These are phyloP conservation scores for Axea sp. DNA, from an alignment of 2,888 invertebrate species.

Conservation along the genomic window DNA sequence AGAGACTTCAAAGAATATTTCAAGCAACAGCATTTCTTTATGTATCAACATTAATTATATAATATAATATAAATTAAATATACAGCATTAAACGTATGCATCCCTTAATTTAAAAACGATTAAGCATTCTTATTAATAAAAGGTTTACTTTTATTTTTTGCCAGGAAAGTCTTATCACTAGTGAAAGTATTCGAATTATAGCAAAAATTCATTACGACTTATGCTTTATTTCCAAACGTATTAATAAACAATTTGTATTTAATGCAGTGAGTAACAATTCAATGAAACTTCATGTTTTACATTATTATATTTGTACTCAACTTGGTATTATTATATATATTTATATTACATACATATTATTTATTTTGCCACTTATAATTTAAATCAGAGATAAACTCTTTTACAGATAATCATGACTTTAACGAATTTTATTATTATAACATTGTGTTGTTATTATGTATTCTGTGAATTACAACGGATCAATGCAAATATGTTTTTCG, in stretches of 20 bases:
- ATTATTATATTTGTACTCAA: no score
- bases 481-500: conserved; percentile 12
- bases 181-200: conserved; percentile 28
- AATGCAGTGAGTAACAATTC: conserved; percentile 24
- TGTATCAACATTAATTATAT: no score
- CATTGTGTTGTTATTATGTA: conserved; percentile 42
- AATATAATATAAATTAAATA: no score
- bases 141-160: no score
- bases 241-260: conserved; percentile 32
- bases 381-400: no score
- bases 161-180: conserved; percentile 11
- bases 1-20: no score
- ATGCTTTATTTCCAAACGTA: conserved; percentile 31
- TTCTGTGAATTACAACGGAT: conserved; percentile 19
- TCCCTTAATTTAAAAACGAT: no score
- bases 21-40: no score
- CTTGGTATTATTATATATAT: no score
- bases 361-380: no score
- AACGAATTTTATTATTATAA: conserved; percentile 30
- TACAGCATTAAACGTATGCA: no score
- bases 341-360: not conserved
- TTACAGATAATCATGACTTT: conserved; percentile 33
- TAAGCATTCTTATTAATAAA: no score
- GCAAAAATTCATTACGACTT: conserved; percentile 43
- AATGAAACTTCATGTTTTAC: not conserved